phyloP scores from a whole-genome alignment of 2,113 vertebrate genomes.

The Buteo buteo region DNA sequence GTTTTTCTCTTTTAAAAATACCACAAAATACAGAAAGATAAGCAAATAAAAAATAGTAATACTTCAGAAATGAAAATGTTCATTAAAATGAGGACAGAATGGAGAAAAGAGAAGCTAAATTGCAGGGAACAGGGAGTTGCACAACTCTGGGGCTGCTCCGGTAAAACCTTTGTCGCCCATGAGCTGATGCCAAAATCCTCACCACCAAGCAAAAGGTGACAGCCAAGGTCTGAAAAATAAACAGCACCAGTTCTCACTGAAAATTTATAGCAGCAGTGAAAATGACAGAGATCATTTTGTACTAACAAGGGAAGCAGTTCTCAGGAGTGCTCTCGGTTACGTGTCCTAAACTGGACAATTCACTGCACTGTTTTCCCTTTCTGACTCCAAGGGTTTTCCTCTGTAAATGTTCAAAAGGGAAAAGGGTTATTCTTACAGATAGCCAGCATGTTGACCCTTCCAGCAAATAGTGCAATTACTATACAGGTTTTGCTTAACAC shows the following conservation, averaged over 20 bases:
- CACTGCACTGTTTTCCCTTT: neutral
- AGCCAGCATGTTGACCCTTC: neutral
- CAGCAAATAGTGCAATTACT: fast-evolving
- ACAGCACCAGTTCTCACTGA: neutral
- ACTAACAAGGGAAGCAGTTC: neutral
- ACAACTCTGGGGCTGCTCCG: neutral
- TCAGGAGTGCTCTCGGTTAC: neutral
- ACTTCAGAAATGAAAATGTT: neutral
- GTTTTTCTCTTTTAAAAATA: neutral
- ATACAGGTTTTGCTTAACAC: neutral
- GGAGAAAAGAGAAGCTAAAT: neutral
- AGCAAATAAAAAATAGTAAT: neutral
- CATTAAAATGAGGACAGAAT: neutral
- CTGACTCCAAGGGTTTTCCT: neutral
- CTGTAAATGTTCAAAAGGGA: neutral
- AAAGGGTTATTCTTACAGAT: neutral
- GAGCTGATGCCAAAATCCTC: neutral
- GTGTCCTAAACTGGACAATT: neutral
- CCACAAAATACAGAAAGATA: neutral
- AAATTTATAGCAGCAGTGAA: neutral
- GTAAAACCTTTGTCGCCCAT: neutral
- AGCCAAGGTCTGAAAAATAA: neutral
- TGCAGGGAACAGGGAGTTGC: neutral
- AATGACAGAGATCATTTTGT: neutral
- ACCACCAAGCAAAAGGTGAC: neutral